These are phyloP conservation scores for Pseudomyrmex sp. DNA, from an alignment of 1,140 invertebrate species.

Conservation along the genomic window DNA sequence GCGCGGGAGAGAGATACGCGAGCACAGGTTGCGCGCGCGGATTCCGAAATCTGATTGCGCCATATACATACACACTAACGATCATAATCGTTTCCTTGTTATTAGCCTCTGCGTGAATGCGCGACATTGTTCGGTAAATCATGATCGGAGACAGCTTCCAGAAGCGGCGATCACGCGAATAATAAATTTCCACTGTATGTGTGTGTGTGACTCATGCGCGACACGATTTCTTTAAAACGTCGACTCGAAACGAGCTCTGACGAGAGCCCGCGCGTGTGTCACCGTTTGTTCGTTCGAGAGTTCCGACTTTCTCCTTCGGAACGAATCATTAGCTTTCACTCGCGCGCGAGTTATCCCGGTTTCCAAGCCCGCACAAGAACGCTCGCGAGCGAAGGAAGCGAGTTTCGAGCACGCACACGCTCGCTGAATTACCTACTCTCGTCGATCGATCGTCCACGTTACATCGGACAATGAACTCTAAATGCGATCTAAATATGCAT, in stretches of 20 bases:
- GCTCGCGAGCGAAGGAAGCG: constrained; percentile 63
- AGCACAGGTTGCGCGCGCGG: not conserved
- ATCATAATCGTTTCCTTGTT: not conserved
- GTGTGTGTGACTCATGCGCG: constrained; percentile 61
- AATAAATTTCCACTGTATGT: constrained; percentile 16
- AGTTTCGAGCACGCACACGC: not conserved
- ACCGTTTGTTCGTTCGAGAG: constrained; percentile 58
- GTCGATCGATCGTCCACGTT: not conserved
- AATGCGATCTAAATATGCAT: constrained; percentile 32
- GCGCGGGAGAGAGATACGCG: not conserved
- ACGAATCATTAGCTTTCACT: constrained; percentile 76
- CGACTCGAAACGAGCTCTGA: constrained; percentile 16
- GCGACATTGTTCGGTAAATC: not conserved
- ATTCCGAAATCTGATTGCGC: not conserved
- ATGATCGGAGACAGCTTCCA: not conserved
- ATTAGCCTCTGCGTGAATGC: not conserved
- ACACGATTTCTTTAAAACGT: constrained; percentile 58
- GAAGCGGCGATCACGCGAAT: constrained; percentile 10
- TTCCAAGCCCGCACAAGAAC: constrained; percentile 61
- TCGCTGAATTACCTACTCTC: not conserved
- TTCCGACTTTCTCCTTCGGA: constrained; percentile 74
- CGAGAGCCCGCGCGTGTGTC: constrained; percentile 58
- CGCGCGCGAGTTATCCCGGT: constrained; percentile 67
- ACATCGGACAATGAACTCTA: not conserved
- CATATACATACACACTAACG: too few relatives aligned